phyloP scores from a whole-genome alignment of 1,140 invertebrate genomes.

The Microvelia longipes region DNA sequence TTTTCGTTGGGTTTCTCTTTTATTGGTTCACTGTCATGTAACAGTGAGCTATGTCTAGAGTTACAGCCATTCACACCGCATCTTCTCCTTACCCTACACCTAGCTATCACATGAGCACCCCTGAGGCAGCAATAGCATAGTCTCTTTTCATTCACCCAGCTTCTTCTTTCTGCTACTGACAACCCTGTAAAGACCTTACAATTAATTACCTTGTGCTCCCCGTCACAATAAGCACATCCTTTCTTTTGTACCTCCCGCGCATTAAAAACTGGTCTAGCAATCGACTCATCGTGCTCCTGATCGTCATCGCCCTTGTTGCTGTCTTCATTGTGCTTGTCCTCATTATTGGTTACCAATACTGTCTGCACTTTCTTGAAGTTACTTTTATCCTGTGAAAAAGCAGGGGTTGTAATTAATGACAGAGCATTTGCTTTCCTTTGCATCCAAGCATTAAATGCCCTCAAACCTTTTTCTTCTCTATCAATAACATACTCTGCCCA shows the following conservation, averaged over 20 bases:
- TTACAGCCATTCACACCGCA: background rate
- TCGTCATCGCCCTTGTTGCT: background rate
- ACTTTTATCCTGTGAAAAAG: background rate
- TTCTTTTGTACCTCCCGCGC: background rate
- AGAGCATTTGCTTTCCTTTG: background rate
- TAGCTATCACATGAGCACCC: background rate
- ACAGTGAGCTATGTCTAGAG: background rate
- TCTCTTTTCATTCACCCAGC: background rate
- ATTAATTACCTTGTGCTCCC: background rate
- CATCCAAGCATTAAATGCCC: background rate
- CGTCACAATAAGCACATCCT: background rate
- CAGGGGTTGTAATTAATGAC: background rate
- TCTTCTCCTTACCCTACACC: background rate
- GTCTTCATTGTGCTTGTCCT: background rate
- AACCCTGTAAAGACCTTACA: background rate
- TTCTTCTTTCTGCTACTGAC: background rate
- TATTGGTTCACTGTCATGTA: background rate
- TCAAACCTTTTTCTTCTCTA: background rate
- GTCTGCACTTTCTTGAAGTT: background rate
- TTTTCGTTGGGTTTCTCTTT: too few relatives aligned
- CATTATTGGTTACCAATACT: background rate
- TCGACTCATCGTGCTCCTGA: background rate
- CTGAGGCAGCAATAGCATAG: background rate
- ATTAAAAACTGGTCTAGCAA: background rate
- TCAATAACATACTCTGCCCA: background rate